These are phyloP conservation scores for Garrulus glandarius DNA, from an alignment of 2,797 vertebrate genomes.

Conservation along the genomic window DNA sequence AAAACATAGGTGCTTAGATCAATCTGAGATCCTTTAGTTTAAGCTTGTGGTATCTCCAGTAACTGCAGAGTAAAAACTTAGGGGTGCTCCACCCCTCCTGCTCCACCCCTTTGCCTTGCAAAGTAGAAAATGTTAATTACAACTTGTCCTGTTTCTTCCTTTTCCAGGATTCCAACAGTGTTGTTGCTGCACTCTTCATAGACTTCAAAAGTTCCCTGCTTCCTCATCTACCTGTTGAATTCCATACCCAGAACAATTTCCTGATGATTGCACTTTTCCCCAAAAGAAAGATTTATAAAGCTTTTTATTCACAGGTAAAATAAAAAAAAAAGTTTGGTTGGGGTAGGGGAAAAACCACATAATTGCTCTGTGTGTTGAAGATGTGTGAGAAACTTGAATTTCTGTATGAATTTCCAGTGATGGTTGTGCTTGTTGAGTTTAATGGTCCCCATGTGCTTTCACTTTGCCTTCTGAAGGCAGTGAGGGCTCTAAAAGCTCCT, in stretches of 20 bases:
- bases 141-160: neutral
- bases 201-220: constrained; percentile 83
- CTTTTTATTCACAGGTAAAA: constrained; percentile 87
- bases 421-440: neutral
- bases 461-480: neutral
- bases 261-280: constrained; percentile 88
- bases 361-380: neutral
- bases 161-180: constrained; percentile 81
- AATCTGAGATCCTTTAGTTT: neutral
- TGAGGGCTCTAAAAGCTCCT: neutral
- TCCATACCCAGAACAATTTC: constrained; percentile 79
- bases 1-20: neutral
- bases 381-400: neutral
- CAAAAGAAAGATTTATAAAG: constrained; percentile 85
- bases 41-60: neutral
- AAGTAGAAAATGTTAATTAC: neutral
- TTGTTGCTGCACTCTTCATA: constrained; percentile 85
- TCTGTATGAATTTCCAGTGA: neutral
- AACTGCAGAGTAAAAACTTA: neutral
- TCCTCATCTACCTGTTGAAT: constrained; percentile 86
- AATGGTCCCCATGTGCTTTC: constrained; percentile 9
- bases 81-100: neutral
- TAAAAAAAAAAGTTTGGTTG: neutral
- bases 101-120: neutral
- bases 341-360: neutral